Base-by-base conservation (phyloP, 2,888 invertebrate genomes). In the Xiphydria camelus region DNA sequence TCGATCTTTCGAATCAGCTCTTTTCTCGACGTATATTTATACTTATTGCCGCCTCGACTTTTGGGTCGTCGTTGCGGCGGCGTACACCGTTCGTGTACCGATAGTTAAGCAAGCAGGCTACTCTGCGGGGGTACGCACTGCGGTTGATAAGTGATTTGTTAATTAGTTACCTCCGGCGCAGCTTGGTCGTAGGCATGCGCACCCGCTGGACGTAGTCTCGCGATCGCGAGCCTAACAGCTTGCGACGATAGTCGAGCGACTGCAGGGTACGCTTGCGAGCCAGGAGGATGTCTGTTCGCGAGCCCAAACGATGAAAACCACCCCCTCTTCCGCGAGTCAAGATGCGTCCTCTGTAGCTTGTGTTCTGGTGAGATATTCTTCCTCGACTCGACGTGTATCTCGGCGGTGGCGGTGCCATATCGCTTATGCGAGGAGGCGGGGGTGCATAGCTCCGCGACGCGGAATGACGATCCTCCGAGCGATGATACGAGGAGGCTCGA, bases 151-250 rank as follows among this genome's bases (percentile, higher is more conserved):
- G 1, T 14, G 41, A 59, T 54, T 65, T 62, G 58, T 66, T 61
- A 66, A 62, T 68, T 68, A 72, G 61, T 73, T 73, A 73, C 73
- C 73, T 73, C 72, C 73, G 66, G 58, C 71, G 70, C 62, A 73
- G 61, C 62, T 70, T 73, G 41, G 72, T 65, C 51, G 64, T 61
- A 23, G 70, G 57, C 66, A 73, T 67, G 66, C 72, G 71, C 58
- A 67, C 67, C 55, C 73, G 72, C 57, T 72, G 72, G 44, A 73
- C 61, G 70, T 71, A 73, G 68, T 73, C 73, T 55, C 73, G 70
- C 46, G 73, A 68, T 45, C 71, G 68, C 60, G 73, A 64, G 39
- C 67, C 67, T 45, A 71, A 62, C 60, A 73, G 61, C 67, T 73
- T 73, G 61, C 73, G 70, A 42, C 73, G 69, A 64, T 73, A 73